Evolutionary conservation across 2,888 invertebrate species (phyloP), one percentile per base, ranked within the genome.

Genomic region (Eristalis arbustorum): DNA sequence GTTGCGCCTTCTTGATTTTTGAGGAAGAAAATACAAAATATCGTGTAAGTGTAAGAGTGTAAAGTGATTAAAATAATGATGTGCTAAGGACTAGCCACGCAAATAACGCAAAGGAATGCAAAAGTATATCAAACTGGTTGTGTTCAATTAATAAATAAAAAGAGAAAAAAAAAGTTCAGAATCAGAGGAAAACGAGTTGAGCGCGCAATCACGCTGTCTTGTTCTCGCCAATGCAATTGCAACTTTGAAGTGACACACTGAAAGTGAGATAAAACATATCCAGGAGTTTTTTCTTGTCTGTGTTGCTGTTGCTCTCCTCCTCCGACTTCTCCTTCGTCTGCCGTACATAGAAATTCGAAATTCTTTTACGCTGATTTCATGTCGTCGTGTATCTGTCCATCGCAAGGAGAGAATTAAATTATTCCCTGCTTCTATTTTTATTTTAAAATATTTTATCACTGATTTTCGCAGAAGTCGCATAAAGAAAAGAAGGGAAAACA

Each of bases 331-430:
- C 68, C 68, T 37, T 34, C 66, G 77, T 69, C 69, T 74, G 62
- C 49, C 63, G 69, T 72, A 23, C 62, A 68, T 49, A 18, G 18
- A 49, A 49, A 49, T 49, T 49, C 75, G 74, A 87, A 83, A 87
- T 87, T 87, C 87, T 87, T 87, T 87, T 61, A 87, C 87, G 87
- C 83, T 87, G 87, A 87, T 87, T 87, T 87, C 87, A 87, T 75
- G 72, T 77, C 77, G 79, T 79, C 42, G 42, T 42, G 42, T 42
- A 8, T 49, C 76, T 82, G 68, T 82, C 69, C 77, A 57, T 56
- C 63, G 71, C 31, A 42, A 82, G 56, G n/a, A 64, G 57, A 31
- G 31, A 64, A 77, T 18, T 59, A 42, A 31, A 31, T 37, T 67
- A 18, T 66, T 63, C 34, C 57, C 69, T 72, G 49, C 69, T 74